Conservation (phyloP, 2,797 vertebrate genomes). For the Sphenopsis melanotis region DNA sequence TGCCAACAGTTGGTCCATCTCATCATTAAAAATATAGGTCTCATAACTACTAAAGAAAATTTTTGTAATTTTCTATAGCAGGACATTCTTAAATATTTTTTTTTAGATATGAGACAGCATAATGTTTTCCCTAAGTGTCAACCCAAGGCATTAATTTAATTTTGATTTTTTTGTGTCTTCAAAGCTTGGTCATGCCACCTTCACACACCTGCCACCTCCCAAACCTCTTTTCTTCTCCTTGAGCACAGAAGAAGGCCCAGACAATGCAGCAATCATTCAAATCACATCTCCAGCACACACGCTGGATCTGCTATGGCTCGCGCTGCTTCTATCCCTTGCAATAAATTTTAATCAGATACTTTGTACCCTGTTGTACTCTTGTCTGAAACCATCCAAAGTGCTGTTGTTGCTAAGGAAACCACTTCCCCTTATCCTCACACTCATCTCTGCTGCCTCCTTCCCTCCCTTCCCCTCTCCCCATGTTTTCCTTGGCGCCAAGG, state of each 20-base stretch:
- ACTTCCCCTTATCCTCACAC: slow-evolving; percentile 47
- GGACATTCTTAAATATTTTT: not conserved
- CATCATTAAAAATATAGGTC: not conserved
- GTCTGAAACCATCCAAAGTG: slow-evolving; percentile 64
- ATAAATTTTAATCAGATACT: slow-evolving; percentile 76
- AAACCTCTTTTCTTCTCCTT: not conserved
- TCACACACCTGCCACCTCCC: not conserved
- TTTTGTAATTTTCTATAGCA: not conserved
- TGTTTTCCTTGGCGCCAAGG: not conserved
- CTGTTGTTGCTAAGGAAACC: slow-evolving; percentile 76
- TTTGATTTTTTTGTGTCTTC: not conserved
- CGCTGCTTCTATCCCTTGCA: not conserved
- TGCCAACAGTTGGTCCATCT: not conserved
- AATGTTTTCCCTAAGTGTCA: not conserved
- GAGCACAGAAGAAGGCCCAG: not conserved
- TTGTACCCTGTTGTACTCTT: slow-evolving; percentile 65
- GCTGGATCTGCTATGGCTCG: not conserved
- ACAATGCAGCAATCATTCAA: slow-evolving; percentile 31
- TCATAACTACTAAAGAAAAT: not conserved
- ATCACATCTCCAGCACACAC: not conserved
- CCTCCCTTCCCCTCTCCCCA: not conserved
- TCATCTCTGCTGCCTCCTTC: not conserved
- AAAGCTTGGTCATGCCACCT: not conserved
- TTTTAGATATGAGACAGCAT: not conserved
- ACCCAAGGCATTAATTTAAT: not conserved